phyloP scores from a whole-genome alignment of 2,113 vertebrate species.

The Symphodus melops region DNA sequence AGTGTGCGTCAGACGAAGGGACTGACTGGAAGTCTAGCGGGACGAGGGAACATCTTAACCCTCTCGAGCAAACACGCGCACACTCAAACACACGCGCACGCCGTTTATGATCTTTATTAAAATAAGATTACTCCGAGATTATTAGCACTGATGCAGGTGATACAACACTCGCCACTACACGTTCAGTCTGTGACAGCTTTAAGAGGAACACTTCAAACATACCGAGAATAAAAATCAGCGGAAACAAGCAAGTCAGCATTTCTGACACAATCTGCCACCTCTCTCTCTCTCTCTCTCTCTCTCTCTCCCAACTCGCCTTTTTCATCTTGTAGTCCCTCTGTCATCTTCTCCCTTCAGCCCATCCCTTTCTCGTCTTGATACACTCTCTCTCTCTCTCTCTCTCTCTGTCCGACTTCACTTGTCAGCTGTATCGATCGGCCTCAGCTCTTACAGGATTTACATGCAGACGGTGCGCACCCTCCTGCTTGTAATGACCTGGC shows the following conservation, averaged over 20 bases:
- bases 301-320: constrained; percentile 22
- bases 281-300: constrained; percentile 2
- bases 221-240: constrained; percentile 44
- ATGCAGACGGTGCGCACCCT: constrained; percentile 56
- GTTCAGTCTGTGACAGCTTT: background rate
- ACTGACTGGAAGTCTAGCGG: constrained; percentile 73
- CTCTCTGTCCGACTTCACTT: constrained; percentile 59
- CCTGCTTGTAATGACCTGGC: constrained; percentile 54
- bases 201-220: constrained; percentile 32
- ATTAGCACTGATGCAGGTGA: constrained; percentile 19
- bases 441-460: constrained; percentile 66
- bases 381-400: constrained; percentile 63
- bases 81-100: constrained; percentile 16
- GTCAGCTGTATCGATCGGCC: constrained; percentile 69
- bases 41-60: constrained; percentile 67
- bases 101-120: constrained; percentile 31
- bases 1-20: constrained; percentile 73
- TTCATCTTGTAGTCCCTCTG: constrained; percentile 19
- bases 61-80: constrained; percentile 22
- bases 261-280: constrained; percentile 33
- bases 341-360: constrained; percentile 32
- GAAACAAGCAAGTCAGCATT: constrained; percentile 59
- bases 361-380: constrained; percentile 46
- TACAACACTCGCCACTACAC: background rate
- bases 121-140: constrained; percentile 5